phyloP scores from a whole-genome alignment of 2,797 vertebrate species.

The Anguilla obscura region DNA sequence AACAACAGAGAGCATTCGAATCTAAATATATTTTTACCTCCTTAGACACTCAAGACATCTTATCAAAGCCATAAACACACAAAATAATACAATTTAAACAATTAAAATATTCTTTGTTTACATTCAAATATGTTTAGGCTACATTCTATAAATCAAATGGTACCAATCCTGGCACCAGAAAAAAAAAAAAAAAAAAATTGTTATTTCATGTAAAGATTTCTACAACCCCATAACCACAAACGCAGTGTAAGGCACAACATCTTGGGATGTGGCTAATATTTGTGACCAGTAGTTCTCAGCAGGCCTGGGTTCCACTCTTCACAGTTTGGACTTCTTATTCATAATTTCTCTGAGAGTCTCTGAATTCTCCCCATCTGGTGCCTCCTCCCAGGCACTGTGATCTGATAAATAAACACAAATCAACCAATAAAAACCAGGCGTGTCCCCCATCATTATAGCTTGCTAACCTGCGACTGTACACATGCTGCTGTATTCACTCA shows the following conservation, averaged over 20 bases:
- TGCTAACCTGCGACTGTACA: not conserved
- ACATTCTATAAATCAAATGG: not conserved
- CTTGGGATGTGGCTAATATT: slow-evolving; percentile 3
- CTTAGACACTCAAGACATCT: not conserved
- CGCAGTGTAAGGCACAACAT: not conserved
- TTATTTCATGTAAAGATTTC: not conserved
- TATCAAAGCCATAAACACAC: too few relatives aligned
- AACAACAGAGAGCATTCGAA: too few relatives aligned
- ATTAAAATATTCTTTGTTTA: not conserved
- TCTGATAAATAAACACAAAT: slow-evolving; percentile 67
- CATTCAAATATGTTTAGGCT: not conserved
- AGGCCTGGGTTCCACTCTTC: slow-evolving; percentile 20
- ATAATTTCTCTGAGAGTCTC: slow-evolving; percentile 70
- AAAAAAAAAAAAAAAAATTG: not conserved
- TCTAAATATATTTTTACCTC: not conserved
- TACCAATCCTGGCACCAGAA: not conserved
- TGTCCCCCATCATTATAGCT: not conserved
- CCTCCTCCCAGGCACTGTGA: slow-evolving; percentile 82
- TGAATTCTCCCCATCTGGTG: slow-evolving; percentile 78
- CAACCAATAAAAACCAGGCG: slow-evolving; percentile 32
- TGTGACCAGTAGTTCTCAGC: slow-evolving; percentile 9
- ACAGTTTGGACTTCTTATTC: slow-evolving; percentile 69
- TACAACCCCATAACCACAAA: not conserved
- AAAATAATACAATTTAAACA: not conserved
- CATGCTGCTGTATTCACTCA: too few relatives aligned